A percentile compares a stretch with the other conserved stretches of the same genome.
These are phyloP conservation scores for Trigoniulus corallinus DNA, from an alignment of 1,140 invertebrate genomes.

Conservation along the genomic window DNA sequence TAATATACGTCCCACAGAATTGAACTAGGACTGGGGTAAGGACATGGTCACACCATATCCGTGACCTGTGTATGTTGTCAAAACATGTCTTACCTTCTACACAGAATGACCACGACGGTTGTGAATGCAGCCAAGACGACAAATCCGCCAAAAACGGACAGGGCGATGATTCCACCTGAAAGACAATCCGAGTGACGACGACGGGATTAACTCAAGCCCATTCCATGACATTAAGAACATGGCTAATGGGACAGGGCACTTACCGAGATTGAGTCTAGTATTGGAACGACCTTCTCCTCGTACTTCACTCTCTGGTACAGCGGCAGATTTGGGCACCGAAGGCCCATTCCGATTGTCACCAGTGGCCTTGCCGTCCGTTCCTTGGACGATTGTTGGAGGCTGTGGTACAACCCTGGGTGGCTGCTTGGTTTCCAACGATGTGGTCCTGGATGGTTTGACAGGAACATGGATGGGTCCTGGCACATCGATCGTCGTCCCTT, in stretches of 20 bases:
- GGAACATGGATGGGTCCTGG: no score
- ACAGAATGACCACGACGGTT: slow-evolving; percentile 70
- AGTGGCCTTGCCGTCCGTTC: no score
- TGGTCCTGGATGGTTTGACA: no score
- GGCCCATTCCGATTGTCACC: not conserved
- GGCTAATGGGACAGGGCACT: no score
- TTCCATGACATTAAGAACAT: no score
- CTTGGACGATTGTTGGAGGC: no score
- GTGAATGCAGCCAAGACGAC: slow-evolving; percentile 76
- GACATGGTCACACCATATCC: not conserved
- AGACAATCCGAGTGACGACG: slow-evolving; percentile 7
- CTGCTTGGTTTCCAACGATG: no score
- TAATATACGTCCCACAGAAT: no score
- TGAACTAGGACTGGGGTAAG: not conserved
- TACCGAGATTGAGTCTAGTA: slow-evolving; percentile 54
- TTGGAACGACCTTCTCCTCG: slow-evolving; percentile 27
- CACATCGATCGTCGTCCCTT: no score
- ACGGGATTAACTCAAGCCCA: no score
- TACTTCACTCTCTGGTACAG: not conserved
- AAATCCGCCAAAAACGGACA: slow-evolving; percentile 76
- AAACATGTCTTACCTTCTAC: slow-evolving; percentile 56
- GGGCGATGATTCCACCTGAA: slow-evolving; percentile 61
- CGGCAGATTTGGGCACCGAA: not conserved
- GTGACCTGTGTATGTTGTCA: not conserved
- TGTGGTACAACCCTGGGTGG: no score